These are phyloP conservation scores for Polydesmus complanatus DNA, from an alignment of 2,888 invertebrate genomes.

Conservation along the genomic window DNA sequence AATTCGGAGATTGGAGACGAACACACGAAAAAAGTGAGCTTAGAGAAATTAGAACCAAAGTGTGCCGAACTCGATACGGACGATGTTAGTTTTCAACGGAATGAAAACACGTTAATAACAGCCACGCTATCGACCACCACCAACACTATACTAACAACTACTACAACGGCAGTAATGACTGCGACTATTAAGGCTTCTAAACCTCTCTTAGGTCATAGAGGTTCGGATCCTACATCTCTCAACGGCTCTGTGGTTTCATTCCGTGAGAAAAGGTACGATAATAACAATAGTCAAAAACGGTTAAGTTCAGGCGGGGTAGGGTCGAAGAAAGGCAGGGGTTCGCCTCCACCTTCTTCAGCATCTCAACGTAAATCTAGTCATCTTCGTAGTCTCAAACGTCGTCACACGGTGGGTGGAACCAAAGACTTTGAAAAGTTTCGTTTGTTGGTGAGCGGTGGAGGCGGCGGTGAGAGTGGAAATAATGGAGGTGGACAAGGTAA, in stretches of 20 bases:
- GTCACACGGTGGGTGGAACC: conserved; percentile 76
- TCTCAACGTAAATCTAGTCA: conserved; percentile 13
- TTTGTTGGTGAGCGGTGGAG: conserved; percentile 22
- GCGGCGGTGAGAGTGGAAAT: neutral
- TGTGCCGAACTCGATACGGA: neutral
- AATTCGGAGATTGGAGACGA: neutral
- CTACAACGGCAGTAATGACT: conserved; percentile 13
- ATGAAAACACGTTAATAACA: conserved; percentile 11
- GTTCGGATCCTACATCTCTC: neutral
- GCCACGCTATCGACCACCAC: conserved; percentile 9
- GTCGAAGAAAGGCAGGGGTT: neutral
- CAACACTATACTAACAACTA: conserved; percentile 9
- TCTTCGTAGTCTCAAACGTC: conserved; percentile 46
- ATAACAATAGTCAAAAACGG: neutral
- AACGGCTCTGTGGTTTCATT: neutral
- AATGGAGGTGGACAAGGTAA: neutral
- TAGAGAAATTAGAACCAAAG: neutral
- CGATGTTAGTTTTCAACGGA: conserved; percentile 6
- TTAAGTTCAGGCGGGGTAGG: neutral
- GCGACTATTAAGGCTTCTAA: conserved; percentile 12
- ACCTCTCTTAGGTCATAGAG: neutral
- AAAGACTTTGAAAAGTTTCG: conserved; percentile 60
- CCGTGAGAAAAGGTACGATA: neutral
- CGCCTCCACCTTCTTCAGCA: neutral
- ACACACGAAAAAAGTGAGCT: no score